Evolutionary conservation across 2,888 invertebrate species (phyloP).

Genomic region (Synanthedon formicaeformis): DNA sequence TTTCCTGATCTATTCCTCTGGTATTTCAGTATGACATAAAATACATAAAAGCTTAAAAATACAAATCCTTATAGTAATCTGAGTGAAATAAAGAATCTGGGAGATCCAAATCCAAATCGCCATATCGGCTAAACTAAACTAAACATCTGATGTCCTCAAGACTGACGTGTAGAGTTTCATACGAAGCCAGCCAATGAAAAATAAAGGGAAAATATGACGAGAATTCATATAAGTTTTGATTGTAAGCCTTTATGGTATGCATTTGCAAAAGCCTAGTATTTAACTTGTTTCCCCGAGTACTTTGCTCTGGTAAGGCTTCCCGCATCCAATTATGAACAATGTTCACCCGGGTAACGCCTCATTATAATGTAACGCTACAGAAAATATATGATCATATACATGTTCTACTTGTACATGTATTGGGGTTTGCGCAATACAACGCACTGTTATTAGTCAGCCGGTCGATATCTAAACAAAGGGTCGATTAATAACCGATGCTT

Average conservation of each 20-base stretch:
- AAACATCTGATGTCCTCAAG: no score
- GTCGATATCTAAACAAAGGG: slow-evolving; percentile 11
- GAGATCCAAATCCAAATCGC: no score
- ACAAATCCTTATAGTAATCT: no score
- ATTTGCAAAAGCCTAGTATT: not conserved
- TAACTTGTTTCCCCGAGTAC: not conserved
- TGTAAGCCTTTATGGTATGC: not conserved
- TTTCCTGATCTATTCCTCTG: no score
- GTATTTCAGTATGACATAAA: no score
- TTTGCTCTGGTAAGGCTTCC: slow-evolving; percentile 17
- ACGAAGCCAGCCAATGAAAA: no score
- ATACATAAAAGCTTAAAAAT: no score
- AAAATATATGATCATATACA: not conserved
- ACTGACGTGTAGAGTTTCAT: no score
- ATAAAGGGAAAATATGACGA: no score
- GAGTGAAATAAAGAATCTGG: no score
- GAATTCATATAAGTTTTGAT: no score
- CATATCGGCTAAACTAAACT: no score
- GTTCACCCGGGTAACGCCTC: not conserved
- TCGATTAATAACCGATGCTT: slow-evolving; percentile 10
- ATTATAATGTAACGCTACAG: not conserved
- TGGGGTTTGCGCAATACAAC: slow-evolving; percentile 14
- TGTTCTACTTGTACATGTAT: not conserved
- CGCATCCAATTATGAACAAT: slow-evolving; percentile 25
- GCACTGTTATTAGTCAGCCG: slow-evolving; percentile 16